Percentiles rank a stretch among this genome's conserved stretches.
Evolutionary conservation across 2,888 invertebrate genomes (phyloP).

Genomic region (Molorchus minor): DNA sequence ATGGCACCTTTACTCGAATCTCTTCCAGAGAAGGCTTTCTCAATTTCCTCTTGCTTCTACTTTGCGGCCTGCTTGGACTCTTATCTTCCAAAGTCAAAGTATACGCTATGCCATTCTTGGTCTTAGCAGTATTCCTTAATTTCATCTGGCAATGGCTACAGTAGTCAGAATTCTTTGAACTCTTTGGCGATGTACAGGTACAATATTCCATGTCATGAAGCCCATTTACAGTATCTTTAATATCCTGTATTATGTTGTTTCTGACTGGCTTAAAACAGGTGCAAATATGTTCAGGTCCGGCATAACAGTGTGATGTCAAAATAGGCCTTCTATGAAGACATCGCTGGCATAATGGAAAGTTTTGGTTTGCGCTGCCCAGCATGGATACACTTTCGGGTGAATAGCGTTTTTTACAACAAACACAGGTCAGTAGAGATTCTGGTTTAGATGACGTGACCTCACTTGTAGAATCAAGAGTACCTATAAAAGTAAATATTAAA

Average conservation of each 20-base stretch:
- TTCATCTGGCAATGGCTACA: conserved; percentile 50
- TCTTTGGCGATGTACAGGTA: conserved; percentile 36
- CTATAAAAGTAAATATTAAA: no score
- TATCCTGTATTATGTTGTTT: conserved; percentile 34
- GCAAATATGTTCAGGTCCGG: conserved; percentile 39
- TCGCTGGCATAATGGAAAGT: conserved; percentile 39
- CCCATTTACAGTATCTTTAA: conserved; percentile 29
- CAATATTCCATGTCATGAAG: conserved; percentile 38
- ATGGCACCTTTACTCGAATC: conserved; percentile 50
- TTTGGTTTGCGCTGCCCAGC: conserved; percentile 31
- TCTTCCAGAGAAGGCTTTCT: conserved; percentile 44
- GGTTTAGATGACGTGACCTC: conserved; percentile 2
- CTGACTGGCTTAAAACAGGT: conserved; percentile 39
- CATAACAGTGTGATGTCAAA: conserved; percentile 34
- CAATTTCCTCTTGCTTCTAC: conserved; percentile 29
- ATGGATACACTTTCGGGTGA: conserved; percentile 33
- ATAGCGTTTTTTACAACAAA: conserved; percentile 43
- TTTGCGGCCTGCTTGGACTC: conserved; percentile 24
- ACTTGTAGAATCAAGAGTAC: neutral
- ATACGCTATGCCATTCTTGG: conserved; percentile 62
- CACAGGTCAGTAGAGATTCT: conserved; percentile 32
- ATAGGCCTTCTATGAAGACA: conserved; percentile 38
- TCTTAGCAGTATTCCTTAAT: conserved; percentile 43
- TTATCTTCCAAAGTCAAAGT: conserved; percentile 59
- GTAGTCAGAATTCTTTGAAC: conserved; percentile 30